Base-by-base conservation (phyloP, 2,888 invertebrate species). In the Cheilosia variabilis region DNA sequence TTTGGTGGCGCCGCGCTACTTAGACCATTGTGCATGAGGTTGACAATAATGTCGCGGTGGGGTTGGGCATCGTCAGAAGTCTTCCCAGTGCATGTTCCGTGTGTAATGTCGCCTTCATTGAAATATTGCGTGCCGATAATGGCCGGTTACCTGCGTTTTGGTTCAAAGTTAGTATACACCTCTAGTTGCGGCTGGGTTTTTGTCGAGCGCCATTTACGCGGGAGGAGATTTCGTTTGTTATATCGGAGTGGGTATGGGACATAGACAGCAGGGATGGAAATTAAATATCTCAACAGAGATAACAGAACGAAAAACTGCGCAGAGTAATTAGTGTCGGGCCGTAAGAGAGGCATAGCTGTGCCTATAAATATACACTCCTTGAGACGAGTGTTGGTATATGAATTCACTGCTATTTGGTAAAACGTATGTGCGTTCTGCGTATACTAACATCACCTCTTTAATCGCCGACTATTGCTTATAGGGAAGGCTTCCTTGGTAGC, bases 41-140 rank as follows among this genome's bases (percentile, higher is more conserved):
- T 78, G 65, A 75, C 65, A 66, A 50, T 63, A 66, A 50, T 63
- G 75, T 55, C 69, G 47, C 47, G n/a, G 13, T 17, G 41, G 84
- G 84, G 79, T 71, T 80, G 71, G 84, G 60, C 24, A 65, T 66
- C 53, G 58, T 55, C 31, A 47, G 50, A 86, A 80, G 57, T 68
- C 66, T 76, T 68, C 52, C 55, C 52, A 80, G 47, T 43, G 79
- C 68, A n/a, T 9, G 31, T 52, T 50, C 15, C 31, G 62, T 41
- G 13, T 43, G 47, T 90, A 90, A 50, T 91, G 90, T 90, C 89
- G 89, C 89, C 90, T 90, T 92, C 91, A 91, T 91, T 91, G 91
- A 91, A 90, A 90, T 89, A 91, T 92, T 90, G 91, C 91, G 91
- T 91, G 91, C 90, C 89, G 90, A 90, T 92, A 91, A 91, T 91